Evolutionary conservation across 2,113 vertebrate genomes (phyloP).

Genomic region (Beaufortia kweichowensis): DNA sequence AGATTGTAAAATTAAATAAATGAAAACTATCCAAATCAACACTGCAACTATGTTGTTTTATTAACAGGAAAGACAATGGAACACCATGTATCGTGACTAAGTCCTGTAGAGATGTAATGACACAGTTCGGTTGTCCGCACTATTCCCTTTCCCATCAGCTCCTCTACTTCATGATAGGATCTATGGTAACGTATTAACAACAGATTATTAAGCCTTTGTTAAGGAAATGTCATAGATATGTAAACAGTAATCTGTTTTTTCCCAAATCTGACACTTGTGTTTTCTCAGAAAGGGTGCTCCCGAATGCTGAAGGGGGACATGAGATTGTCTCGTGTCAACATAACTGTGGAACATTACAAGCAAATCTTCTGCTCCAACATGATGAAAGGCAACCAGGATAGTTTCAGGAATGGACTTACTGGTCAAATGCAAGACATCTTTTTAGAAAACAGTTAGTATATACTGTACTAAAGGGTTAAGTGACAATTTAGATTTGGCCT

Average conservation of each 20-base stretch:
- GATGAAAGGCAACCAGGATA: slow-evolving; percentile 80
- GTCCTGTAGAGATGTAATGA: slow-evolving; percentile 78
- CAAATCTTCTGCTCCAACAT: slow-evolving; percentile 84
- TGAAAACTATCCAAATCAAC: background rate
- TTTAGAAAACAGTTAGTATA: slow-evolving; percentile 78
- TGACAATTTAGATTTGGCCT: background rate
- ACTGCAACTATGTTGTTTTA: slow-evolving; percentile 10
- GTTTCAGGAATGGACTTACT: slow-evolving; percentile 60
- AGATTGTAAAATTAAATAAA: background rate
- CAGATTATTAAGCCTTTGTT: background rate
- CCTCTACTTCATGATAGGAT: slow-evolving; percentile 83
- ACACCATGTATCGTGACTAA: slow-evolving; percentile 77
- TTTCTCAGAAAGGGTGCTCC: slow-evolving; percentile 72
- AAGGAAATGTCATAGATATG: background rate
- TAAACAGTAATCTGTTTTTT: background rate
- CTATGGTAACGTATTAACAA: slow-evolving; percentile 69
- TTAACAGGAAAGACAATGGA: slow-evolving; percentile 72
- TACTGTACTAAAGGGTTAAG: background rate
- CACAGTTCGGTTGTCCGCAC: slow-evolving; percentile 69
- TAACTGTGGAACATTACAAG: slow-evolving; percentile 73
- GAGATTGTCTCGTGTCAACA: slow-evolving; percentile 67
- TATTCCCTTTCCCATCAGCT: slow-evolving; percentile 86
- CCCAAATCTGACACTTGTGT: background rate
- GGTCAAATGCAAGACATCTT: slow-evolving; percentile 77
- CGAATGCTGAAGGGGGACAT: slow-evolving; percentile 74